Evolutionary conservation across 2,113 vertebrate species (phyloP).

Genomic region (Callithrix jacchus): DNA sequence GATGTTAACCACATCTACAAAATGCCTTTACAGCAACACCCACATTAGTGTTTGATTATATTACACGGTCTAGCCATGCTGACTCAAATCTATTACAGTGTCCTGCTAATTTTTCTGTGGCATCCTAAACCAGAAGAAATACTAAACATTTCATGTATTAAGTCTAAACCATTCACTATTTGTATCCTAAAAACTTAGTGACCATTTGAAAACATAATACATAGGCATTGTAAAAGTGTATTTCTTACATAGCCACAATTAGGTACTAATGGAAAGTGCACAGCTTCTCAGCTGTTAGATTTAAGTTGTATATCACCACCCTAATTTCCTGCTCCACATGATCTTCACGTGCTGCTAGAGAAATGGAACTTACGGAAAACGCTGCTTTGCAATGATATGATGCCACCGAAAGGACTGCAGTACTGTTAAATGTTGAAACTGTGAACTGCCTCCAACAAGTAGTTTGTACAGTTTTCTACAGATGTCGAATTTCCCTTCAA

Average conservation of each 20-base stretch:
- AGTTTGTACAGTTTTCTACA: background rate
- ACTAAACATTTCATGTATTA: background rate
- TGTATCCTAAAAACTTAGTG: background rate
- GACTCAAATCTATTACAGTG: background rate
- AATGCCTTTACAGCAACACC: background rate
- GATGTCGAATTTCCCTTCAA: background rate
- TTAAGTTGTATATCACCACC: fast-evolving
- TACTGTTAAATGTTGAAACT: background rate
- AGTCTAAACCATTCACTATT: background rate
- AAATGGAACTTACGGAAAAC: background rate
- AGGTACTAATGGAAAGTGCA: background rate
- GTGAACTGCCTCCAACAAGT: background rate
- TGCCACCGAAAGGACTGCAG: background rate
- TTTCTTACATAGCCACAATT: background rate
- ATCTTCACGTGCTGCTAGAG: background rate
- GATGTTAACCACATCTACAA: background rate
- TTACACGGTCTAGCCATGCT: background rate
- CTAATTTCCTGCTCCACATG: background rate
- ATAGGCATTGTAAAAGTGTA: background rate
- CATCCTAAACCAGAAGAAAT: background rate
- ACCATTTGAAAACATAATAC: background rate
- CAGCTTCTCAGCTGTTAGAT: background rate
- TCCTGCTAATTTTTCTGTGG: background rate
- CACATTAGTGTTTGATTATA: background rate
- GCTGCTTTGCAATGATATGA: background rate